A percentile compares a stretch with the other conserved stretches of the same genome.
phyloP scores from a whole-genome alignment of 1,140 invertebrate species.

The Acyrthosiphon pisum region DNA sequence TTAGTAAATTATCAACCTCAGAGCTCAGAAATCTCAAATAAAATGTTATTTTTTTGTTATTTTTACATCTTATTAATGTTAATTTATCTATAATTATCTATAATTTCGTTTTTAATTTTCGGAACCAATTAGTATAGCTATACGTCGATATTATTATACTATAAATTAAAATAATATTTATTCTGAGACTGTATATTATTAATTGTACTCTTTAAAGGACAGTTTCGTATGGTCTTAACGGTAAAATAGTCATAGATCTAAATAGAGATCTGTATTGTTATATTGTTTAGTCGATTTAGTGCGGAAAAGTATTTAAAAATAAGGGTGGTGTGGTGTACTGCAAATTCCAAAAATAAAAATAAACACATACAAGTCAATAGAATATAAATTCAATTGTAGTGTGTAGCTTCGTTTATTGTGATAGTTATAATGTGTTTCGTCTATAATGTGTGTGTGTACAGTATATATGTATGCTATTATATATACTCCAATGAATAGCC shows the following conservation, averaged over 20 bases:
- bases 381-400: conserved; percentile 17
- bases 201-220: no score
- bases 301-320: background rate
- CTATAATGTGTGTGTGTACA: no score
- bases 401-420: background rate
- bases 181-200: no score
- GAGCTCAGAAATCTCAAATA: background rate
- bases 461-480: background rate
- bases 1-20: background rate
- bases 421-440: conserved; percentile 7
- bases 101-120: no score
- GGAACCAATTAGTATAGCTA: no score
- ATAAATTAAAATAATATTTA: no score
- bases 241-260: background rate
- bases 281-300: background rate
- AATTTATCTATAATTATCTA: background rate
- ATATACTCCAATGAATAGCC: background rate
- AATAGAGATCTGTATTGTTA: background rate
- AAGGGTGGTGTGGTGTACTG: background rate
- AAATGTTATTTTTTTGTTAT: background rate
- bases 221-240: background rate
- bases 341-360: background rate
- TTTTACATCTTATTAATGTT: background rate
- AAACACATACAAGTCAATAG: background rate
- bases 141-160: no score